Base-by-base conservation (phyloP, 2,797 vertebrate species). In the Odontamblyopus rebecca region DNA sequence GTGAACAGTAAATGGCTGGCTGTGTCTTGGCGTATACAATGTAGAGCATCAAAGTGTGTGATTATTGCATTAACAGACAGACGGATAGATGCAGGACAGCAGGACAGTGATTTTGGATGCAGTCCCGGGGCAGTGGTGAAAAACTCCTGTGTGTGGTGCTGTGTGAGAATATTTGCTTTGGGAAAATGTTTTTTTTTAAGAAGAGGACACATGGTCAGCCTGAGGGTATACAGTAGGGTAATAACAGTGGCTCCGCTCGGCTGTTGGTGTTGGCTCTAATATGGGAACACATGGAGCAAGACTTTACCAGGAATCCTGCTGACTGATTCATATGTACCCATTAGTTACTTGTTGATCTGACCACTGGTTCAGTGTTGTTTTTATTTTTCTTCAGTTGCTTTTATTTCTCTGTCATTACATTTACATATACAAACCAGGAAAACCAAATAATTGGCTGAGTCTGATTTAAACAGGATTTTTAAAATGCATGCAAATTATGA, bases 141-240 rank as follows among this genome's bases (percentile, higher is more conserved):
- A 78, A 69, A 15, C 71, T 69, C 75, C 77, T 76, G 51, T 60
- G 76, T 79, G 78, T 77, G 78, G 81, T 73, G 64, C 69, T 73
- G 68, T 75, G 41, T 77, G 81, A 79, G 88, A 86, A 86, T 85
- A 87, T 91, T 90, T 88, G 82, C 82, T 87, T 82, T 81, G 72
- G 73, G 70, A 85, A 86, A 67, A 76, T 79, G 73, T 82, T 75
- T 87, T 86, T 87, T 86, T 38, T 81, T 75, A 83, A 77, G 75
- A 48, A 72, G 76, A 83, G 85, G 74, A 81, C 79, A 62, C 62
- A 35, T 72, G 68, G 38, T 53, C 73, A 79, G 80, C 89, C 85
- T 76, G 53, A 0, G 82, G 90, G 68, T 76, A 66, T 71, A 79
- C 44, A 48, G 44, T 48, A 48, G 44, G 85, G 78, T 75, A 84